Conservation (phyloP, 2,888 invertebrate species). For the Phorcus lineatus region DNA sequence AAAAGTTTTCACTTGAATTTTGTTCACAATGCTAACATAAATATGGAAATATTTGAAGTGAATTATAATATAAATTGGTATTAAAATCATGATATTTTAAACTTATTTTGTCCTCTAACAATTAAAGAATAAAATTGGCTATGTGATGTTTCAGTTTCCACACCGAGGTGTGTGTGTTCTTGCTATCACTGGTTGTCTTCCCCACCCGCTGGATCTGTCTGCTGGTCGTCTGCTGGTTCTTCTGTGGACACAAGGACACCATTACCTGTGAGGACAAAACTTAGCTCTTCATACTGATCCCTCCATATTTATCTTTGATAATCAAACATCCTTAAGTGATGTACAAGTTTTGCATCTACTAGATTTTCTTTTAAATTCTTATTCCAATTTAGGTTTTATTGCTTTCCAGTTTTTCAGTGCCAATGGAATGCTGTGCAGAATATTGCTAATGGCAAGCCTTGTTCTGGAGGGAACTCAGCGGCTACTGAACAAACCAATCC, state of each 20-base stretch:
- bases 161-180: slow-evolving; percentile 59
- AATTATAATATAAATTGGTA: too few relatives aligned
- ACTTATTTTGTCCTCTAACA: too few relatives aligned
- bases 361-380: too few relatives aligned
- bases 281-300: too few relatives aligned
- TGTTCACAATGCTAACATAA: too few relatives aligned
- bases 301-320: too few relatives aligned
- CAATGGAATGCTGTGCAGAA: slow-evolving; percentile 25
- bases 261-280: not conserved
- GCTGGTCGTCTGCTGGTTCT: slow-evolving; percentile 65
- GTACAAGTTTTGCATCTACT: too few relatives aligned
- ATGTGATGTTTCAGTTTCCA: slow-evolving; percentile 57
- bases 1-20: too few relatives aligned
- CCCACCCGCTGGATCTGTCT: slow-evolving; percentile 64
- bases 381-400: not conserved
- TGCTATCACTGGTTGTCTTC: slow-evolving; percentile 63
- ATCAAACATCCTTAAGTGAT: too few relatives aligned
- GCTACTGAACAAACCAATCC: not conserved
- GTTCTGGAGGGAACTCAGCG: not conserved
- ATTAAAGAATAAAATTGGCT: too few relatives aligned
- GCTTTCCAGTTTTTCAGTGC: slow-evolving; percentile 1
- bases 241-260: slow-evolving; percentile 51
- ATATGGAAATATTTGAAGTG: too few relatives aligned
- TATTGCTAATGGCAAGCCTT: not conserved
- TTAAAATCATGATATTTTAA: too few relatives aligned